phyloP scores from a whole-genome alignment of 2,797 vertebrate species.

The Enteromius mattozi region DNA sequence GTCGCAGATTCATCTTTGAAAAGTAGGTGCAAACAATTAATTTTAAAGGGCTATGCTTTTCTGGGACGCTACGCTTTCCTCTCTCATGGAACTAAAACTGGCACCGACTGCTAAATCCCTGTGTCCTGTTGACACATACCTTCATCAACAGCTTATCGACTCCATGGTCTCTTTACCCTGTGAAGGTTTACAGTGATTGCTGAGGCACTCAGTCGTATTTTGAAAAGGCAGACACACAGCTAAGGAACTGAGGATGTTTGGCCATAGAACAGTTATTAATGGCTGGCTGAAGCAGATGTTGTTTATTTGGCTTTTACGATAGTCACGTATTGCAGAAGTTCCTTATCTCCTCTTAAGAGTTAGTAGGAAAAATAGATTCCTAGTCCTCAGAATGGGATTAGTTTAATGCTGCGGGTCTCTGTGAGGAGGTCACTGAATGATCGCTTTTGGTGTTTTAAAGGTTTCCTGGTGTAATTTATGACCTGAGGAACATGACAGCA shows the following conservation, averaged over 20 bases:
- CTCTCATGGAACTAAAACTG: constrained; percentile 27
- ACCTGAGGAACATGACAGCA: not conserved
- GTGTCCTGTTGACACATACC: constrained; percentile 17
- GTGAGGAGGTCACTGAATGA: constrained; percentile 9
- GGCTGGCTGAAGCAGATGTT: constrained; percentile 41
- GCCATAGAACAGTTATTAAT: constrained; percentile 19
- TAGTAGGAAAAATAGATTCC: constrained; percentile 3
- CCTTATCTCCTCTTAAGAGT: not conserved
- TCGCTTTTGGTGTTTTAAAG: constrained; percentile 8
- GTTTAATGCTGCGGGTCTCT: not conserved
- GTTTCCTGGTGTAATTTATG: constrained; percentile 9
- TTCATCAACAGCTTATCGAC: constrained; percentile 13
- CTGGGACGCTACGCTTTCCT: not conserved
- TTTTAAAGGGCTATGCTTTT: not conserved
- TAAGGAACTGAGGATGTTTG: constrained; percentile 13
- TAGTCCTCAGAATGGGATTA: constrained; percentile 1
- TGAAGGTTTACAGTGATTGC: not conserved
- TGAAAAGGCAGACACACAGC: not conserved
- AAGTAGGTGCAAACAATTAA: constrained; percentile 28
- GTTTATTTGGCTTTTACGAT: constrained; percentile 31
- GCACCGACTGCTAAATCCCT: constrained; percentile 19
- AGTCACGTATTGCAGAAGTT: not conserved
- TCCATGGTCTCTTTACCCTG: constrained; percentile 36
- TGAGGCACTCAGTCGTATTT: not conserved
- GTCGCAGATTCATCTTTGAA: constrained; percentile 24